phyloP scores from a whole-genome alignment of 2,797 vertebrate genomes.

The Florisuga fusca region DNA sequence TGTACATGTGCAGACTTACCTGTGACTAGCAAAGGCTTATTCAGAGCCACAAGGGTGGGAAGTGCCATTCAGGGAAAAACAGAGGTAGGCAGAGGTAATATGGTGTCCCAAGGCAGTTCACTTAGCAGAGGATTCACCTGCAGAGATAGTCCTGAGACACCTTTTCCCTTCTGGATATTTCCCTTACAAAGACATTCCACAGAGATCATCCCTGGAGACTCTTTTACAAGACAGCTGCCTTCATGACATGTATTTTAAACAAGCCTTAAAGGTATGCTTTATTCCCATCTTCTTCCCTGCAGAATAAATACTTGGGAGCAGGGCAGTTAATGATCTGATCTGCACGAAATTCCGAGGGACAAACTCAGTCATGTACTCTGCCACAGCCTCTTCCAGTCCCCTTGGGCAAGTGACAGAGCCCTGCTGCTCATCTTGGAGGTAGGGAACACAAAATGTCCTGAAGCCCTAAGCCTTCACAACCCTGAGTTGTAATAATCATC shows the following conservation, averaged over 20 bases:
- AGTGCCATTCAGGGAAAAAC: not conserved
- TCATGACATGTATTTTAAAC: conserved; percentile 28
- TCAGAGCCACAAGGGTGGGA: fast-evolving
- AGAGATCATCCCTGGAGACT: conserved; percentile 18
- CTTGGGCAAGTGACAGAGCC: not conserved
- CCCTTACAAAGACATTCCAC: conserved; percentile 17
- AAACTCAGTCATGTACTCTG: not conserved
- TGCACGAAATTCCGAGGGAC: not conserved
- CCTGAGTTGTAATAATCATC: not conserved
- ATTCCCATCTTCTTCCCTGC: not conserved
- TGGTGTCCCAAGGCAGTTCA: not conserved
- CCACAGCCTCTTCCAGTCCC: fast-evolving
- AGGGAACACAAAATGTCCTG: not conserved
- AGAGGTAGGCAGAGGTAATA: fast-evolving
- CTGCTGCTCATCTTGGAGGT: not conserved
- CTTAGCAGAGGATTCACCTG: not conserved
- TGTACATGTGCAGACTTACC: fast-evolving
- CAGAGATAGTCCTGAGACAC: not conserved
- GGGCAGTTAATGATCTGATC: conserved; percentile 12
- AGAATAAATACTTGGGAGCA: not conserved
- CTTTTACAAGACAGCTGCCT: not conserved
- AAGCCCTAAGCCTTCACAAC: not conserved
- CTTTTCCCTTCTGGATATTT: conserved; percentile 17
- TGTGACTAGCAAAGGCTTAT: not conserved
- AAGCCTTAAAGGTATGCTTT: conserved; percentile 1